phyloP scores from a whole-genome alignment of 1,140 invertebrate species.

The Lutraria rhynchaena region DNA sequence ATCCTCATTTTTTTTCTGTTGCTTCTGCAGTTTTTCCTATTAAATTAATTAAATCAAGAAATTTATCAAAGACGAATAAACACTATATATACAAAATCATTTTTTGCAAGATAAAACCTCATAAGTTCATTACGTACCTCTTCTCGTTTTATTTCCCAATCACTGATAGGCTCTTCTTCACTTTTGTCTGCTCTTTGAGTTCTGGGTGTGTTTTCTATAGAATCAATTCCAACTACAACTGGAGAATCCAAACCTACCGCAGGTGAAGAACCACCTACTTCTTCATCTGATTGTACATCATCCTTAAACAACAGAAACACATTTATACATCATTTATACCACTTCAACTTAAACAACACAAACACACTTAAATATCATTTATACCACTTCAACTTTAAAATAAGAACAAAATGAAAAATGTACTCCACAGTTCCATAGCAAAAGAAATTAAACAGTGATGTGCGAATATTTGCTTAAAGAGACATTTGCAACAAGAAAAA shows the following conservation, averaged over 20 bases:
- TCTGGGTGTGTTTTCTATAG: slow-evolving; percentile 9
- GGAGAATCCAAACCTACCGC: slow-evolving; percentile 14
- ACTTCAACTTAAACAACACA: too few species aligned
- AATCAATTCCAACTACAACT: slow-evolving; percentile 28
- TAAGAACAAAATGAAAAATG: neutral
- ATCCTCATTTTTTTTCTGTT: slow-evolving; percentile 21
- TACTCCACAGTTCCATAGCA: neutral
- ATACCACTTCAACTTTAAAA: neutral
- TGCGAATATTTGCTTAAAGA: neutral
- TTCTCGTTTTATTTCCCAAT: slow-evolving; percentile 71
- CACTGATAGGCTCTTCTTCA: slow-evolving; percentile 70
- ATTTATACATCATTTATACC: neutral
- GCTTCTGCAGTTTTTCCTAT: slow-evolving; percentile 14
- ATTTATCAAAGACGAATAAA: too few species aligned
- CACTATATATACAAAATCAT: too few species aligned
- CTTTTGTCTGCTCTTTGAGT: slow-evolving; percentile 15
- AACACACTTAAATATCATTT: too few species aligned
- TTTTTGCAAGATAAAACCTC: too few species aligned
- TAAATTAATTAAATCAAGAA: too few species aligned
- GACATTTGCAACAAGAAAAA: too few species aligned
- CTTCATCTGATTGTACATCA: slow-evolving; percentile 58
- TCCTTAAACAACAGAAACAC: slow-evolving; percentile 43
- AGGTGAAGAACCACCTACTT: slow-evolving; percentile 27
- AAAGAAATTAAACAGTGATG: neutral
- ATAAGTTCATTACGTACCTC: too few species aligned